These are phyloP conservation scores for Motacilla alba DNA, from an alignment of 2,113 vertebrate species.

Conservation along the genomic window DNA sequence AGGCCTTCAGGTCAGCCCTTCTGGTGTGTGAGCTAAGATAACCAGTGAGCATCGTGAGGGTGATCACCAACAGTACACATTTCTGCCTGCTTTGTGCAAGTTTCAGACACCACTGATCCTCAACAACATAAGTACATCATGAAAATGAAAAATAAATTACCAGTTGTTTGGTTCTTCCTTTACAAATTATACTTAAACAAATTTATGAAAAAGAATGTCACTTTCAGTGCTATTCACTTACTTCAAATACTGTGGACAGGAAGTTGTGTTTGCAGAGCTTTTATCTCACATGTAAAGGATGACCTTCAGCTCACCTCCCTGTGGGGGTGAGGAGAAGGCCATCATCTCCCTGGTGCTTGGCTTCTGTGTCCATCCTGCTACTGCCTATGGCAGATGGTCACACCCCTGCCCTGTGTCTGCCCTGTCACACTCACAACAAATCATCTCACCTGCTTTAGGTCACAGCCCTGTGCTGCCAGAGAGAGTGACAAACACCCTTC, in stretches of 20 bases:
- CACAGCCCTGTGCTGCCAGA: background rate
- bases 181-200: background rate
- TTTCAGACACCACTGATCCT: background rate
- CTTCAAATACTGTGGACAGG: background rate
- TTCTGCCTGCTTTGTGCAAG: background rate
- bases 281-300: background rate
- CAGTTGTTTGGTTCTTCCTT: background rate
- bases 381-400: background rate
- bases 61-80: background rate
- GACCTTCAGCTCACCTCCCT: background rate
- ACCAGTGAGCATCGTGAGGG: background rate
- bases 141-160: background rate
- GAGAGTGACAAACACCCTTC: background rate
- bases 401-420: background rate
- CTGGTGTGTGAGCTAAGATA: background rate
- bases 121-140: background rate
- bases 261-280: background rate
- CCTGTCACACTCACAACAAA: background rate
- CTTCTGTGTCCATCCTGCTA: background rate
- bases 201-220: background rate
- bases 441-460: background rate
- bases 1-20: background rate
- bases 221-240: background rate
- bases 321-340: background rate
- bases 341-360: background rate